A percentile compares a stretch with the other conserved stretches of the same genome.
phyloP scores from a whole-genome alignment of 1,140 invertebrate genomes.

The Spodoptera frugiperda region DNA sequence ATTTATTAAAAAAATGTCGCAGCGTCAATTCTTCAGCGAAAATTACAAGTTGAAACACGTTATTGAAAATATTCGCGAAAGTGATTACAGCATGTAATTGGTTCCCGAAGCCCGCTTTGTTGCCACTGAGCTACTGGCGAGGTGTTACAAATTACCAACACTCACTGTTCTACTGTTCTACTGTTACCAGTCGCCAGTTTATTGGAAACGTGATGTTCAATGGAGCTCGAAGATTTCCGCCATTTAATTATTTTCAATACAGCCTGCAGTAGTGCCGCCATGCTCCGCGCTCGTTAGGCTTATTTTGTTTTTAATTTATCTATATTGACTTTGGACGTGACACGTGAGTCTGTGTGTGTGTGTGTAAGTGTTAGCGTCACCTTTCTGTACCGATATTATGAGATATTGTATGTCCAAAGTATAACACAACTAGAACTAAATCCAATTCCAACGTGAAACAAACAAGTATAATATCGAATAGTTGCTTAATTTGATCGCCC shows the following conservation, averaged over 20 bases:
- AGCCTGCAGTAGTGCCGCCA: background rate
- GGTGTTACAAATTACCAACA: constrained; percentile 8
- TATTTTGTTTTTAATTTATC: background rate
- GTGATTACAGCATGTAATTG: constrained; percentile 18
- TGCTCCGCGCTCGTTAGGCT: background rate
- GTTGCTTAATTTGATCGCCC: constrained; percentile 11
- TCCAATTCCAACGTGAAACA: background rate
- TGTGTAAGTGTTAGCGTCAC: no score
- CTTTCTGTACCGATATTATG: background rate
- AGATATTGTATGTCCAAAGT: no score
- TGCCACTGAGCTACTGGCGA: background rate
- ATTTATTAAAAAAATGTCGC: background rate
- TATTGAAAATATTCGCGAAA: constrained; percentile 21
- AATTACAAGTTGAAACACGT: background rate
- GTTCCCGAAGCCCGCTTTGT: constrained; percentile 7
- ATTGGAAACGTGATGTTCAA: constrained; percentile 34
- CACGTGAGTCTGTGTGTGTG: no score
- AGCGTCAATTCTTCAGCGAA: background rate
- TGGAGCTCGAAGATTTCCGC: constrained; percentile 13
- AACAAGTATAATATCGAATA: background rate
- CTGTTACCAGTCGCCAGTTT: background rate
- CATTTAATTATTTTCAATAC: constrained; percentile 27
- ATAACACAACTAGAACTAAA: no score
- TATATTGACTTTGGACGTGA: background rate
- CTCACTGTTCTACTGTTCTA: background rate